These are phyloP conservation scores for Nymphalis io DNA, from an alignment of 1,140 invertebrate species.

Conservation along the genomic window DNA sequence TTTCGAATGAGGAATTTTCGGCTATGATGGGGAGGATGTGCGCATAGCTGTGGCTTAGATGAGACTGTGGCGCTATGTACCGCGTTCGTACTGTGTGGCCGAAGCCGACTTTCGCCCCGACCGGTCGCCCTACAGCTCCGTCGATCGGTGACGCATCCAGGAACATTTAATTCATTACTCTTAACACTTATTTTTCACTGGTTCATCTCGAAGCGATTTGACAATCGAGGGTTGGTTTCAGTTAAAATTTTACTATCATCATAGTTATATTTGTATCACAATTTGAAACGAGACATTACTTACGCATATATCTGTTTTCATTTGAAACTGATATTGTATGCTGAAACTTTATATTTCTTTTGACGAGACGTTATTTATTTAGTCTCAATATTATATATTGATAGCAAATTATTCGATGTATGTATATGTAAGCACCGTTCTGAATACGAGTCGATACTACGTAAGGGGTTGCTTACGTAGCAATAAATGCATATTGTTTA, in stretches of 20 bases:
- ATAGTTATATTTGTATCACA: background rate
- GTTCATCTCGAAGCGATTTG: slow-evolving; percentile 5
- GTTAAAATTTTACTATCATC: background rate
- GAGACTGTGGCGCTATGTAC: slow-evolving; percentile 74
- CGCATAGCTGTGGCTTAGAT: slow-evolving; percentile 79
- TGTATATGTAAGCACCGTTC: slow-evolving; percentile 14
- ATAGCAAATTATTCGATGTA: slow-evolving; percentile 5
- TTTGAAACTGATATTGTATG: background rate
- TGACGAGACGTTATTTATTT: background rate
- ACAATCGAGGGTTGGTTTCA: slow-evolving; percentile 2
- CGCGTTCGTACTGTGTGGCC: slow-evolving; percentile 69
- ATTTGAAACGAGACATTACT: too few species aligned
- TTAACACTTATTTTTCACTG: slow-evolving; percentile 34
- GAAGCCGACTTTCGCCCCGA: slow-evolving; percentile 75
- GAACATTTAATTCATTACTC: slow-evolving; percentile 65
- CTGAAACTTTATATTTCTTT: background rate
- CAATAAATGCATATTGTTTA: slow-evolving; percentile 57
- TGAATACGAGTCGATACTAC: slow-evolving; percentile 36
- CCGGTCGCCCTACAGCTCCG: slow-evolving; percentile 75
- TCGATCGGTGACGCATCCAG: slow-evolving; percentile 72
- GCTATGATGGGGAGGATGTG: slow-evolving; percentile 77
- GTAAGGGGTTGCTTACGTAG: slow-evolving; percentile 50
- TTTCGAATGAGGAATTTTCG: slow-evolving; percentile 70
- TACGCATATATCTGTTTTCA: background rate
- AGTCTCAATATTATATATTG: background rate